Percentiles rank a stretch among this genome's conserved stretches.
phyloP scores from a whole-genome alignment of 2,113 vertebrate species.

The Corythaixoides concolor region DNA sequence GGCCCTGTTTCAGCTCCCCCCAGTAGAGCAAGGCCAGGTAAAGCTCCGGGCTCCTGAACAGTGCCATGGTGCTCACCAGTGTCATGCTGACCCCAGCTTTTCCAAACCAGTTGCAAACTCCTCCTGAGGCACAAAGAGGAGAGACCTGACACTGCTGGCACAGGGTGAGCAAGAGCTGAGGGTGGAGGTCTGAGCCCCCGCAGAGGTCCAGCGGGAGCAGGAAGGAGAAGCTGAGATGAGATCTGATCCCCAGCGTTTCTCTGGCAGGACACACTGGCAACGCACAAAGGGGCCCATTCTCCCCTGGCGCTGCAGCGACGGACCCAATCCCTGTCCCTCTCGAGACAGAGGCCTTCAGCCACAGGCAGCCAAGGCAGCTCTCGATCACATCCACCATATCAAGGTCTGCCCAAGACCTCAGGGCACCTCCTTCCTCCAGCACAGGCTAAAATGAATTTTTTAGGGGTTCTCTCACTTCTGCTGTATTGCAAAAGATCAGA shows the following conservation, averaged over 20 bases:
- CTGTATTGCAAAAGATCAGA: not conserved
- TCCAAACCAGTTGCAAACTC: not conserved
- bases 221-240: not conserved
- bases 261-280: not conserved
- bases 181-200: not conserved
- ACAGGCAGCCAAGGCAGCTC: not conserved
- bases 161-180: not conserved
- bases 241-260: not conserved
- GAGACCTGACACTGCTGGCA: not conserved
- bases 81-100: not conserved
- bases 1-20: not conserved
- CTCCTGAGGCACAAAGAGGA: not conserved
- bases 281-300: conserved; percentile 17
- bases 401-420: not conserved
- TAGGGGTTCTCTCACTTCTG: not conserved
- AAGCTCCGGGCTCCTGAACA: not conserved
- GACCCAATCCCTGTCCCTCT: not conserved
- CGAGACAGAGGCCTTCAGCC: not conserved
- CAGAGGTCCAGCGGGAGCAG: not conserved
- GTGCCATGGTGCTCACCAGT: not conserved
- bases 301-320: not conserved
- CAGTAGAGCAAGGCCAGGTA: not conserved
- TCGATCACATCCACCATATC: not conserved
- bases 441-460: not conserved
- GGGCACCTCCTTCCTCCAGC: not conserved